Conservation (phyloP, 2,113 vertebrate species). For the Gasterosteus aculeatus region DNA sequence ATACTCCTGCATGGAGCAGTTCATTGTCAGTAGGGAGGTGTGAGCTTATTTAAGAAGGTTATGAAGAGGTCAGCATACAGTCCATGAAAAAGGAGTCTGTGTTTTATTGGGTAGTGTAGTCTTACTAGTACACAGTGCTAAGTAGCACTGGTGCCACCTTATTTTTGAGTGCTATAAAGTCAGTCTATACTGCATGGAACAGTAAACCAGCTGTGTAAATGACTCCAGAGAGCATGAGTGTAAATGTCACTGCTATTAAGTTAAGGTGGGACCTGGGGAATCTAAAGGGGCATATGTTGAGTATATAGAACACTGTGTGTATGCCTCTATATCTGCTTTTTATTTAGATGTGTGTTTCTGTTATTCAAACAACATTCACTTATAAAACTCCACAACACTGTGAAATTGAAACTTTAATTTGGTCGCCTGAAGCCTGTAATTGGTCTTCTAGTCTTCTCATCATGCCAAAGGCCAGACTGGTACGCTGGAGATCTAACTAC, state of each 20-base stretch:
- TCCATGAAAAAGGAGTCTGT: constrained; percentile 59
- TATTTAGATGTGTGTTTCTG: background rate
- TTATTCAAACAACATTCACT: background rate
- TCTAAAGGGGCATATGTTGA: constrained; percentile 29
- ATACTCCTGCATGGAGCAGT: constrained; percentile 65
- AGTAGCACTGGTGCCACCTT: constrained; percentile 71
- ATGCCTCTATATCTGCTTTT: constrained; percentile 15
- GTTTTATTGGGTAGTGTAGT: constrained; percentile 72
- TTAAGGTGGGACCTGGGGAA: constrained; percentile 49
- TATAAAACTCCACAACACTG: background rate
- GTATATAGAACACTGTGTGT: constrained; percentile 13
- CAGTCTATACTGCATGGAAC: constrained; percentile 61
- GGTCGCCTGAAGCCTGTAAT: background rate
- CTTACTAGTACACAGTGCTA: constrained; percentile 65
- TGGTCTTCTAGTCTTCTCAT: constrained; percentile 2
- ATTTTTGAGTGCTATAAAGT: constrained; percentile 71
- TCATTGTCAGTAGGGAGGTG: constrained; percentile 72
- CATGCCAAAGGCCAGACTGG: background rate
- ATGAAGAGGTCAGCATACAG: constrained; percentile 64
- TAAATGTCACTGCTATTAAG: constrained; percentile 69
- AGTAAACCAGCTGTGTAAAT: constrained; percentile 68
- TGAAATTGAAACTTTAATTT: constrained; percentile 15
- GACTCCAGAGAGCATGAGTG: constrained; percentile 52
- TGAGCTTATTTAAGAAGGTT: constrained; percentile 66
- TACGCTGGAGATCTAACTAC: background rate